Evolutionary conservation across 2,113 vertebrate genomes (phyloP).

Genomic region (Gallinago media): DNA sequence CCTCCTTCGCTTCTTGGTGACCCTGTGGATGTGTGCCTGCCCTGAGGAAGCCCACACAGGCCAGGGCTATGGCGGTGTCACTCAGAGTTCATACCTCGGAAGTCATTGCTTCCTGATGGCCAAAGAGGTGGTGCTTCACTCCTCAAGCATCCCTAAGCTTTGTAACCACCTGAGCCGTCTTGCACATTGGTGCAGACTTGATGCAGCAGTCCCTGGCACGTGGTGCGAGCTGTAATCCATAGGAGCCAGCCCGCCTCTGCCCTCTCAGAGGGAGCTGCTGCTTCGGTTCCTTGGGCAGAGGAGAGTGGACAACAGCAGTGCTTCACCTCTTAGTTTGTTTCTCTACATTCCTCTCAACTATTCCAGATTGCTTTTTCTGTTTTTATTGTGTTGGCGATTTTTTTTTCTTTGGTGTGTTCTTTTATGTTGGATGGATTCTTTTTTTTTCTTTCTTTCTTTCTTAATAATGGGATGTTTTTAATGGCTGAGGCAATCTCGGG

Average conservation of each 20-base stretch:
- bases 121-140: not conserved
- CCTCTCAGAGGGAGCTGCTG: not conserved
- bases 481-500: not conserved
- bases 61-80: not conserved
- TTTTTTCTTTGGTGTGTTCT: not conserved
- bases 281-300: not conserved
- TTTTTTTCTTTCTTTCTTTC: not conserved
- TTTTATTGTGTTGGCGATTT: not conserved
- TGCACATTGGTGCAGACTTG: accelerated
- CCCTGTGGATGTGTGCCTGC: not conserved
- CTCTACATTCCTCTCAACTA: not conserved
- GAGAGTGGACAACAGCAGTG: not conserved
- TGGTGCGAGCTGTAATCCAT: not conserved
- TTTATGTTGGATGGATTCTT: not conserved
- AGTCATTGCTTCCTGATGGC: not conserved
- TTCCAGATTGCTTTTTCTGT: not conserved
- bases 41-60: not conserved
- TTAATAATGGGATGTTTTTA: not conserved
- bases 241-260: not conserved
- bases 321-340: not conserved
- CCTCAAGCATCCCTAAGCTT: not conserved
- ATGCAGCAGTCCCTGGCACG: not conserved
- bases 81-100: not conserved
- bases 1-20: accelerated
- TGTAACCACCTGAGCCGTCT: not conserved